Evolutionary conservation across 23 tunicate species (phyloP), one percentile per base, ranked within the genome.

Genomic region (Aplidium turbinatum): DNA sequence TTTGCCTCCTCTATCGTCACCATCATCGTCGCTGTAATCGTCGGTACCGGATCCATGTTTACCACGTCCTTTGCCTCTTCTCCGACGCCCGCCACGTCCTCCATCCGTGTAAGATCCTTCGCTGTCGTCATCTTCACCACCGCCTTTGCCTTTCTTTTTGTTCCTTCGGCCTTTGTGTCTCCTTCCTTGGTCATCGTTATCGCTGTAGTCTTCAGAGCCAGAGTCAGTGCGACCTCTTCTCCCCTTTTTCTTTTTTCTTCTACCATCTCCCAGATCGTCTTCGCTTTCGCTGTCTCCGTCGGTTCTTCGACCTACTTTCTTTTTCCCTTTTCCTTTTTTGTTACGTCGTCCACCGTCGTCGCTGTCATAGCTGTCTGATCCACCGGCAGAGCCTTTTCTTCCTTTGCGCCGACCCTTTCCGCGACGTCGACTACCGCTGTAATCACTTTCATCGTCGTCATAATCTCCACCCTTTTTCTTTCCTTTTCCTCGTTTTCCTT

Each of bases 11-110:
- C 76, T 33, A 11, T 58, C 53, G 31, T 56, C 77, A 2, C 56
- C 76, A 33, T 83, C 89, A n/a, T 68, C 76, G 18, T 65, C 77
- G 35, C 91, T 85, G 55, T 85, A 58, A 6, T 70, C 91, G 20
- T 58, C 78, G 22, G 71, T 38, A 45, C 47, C 63, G 0, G 82
- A 76, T 22, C 56, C 82, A 29, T 40, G 54, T 19, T 51, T 55
- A 22, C 83, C 83, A 31, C 77, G 63, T 23, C 82, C 30, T 4
- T 78, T 45, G 28, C 28, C 76, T 35, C 55, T 67, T 54, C 32
- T 78, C 0, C 78, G 66, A 4, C 82, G 70, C 0, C 78, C 38
- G 4, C 78, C 70, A 18, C 38, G 60, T 47, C 64, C 34, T 32
- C 67, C 77, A 26, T 70, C 76, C 3, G 58, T 47, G 38, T 47